Evolutionary conservation across 2,888 invertebrate species (phyloP).

Genomic region (Pseudococcus viburni): DNA sequence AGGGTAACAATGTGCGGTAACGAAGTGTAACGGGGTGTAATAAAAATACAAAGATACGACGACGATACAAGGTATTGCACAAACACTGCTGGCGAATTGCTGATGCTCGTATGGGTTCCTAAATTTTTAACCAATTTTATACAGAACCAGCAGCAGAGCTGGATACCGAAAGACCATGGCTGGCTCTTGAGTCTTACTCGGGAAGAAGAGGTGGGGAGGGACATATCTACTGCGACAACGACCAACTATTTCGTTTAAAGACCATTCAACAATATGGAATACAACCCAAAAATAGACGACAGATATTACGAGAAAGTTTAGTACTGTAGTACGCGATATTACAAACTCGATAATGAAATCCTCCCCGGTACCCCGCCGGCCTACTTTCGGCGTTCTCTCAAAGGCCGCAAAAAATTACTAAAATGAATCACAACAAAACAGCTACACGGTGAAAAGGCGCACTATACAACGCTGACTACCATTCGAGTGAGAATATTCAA

Average conservation of each 20-base stretch:
- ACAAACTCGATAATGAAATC: slow-evolving; percentile 15
- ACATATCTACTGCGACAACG: neutral
- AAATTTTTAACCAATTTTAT: slow-evolving; percentile 20
- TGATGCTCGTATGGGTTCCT: slow-evolving; percentile 23
- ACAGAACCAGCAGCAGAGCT: neutral
- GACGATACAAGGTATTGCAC: slow-evolving; percentile 39
- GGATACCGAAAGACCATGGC: neutral
- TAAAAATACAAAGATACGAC: slow-evolving; percentile 48
- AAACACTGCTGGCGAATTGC: slow-evolving; percentile 32
- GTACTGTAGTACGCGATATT: neutral
- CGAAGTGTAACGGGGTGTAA: slow-evolving; percentile 52
- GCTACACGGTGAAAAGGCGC: slow-evolving; percentile 2
- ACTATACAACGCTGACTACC: neutral
- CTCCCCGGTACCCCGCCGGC: neutral
- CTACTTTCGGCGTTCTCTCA: neutral
- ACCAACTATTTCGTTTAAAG: neutral
- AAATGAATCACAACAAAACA: slow-evolving; percentile 47
- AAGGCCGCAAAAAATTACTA: slow-evolving; percentile 7
- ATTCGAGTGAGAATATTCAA: slow-evolving; percentile 19
- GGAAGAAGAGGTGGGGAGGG: neutral
- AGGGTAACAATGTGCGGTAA: slow-evolving; percentile 49
- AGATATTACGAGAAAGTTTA: slow-evolving; percentile 5
- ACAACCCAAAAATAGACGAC: neutral
- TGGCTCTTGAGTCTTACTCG: neutral
- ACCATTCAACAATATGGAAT: neutral